Percentiles rank a stretch among this genome's conserved stretches.
Evolutionary conservation across 2,888 invertebrate genomes (phyloP).

Genomic region (Xestobium rufovillosum): DNA sequence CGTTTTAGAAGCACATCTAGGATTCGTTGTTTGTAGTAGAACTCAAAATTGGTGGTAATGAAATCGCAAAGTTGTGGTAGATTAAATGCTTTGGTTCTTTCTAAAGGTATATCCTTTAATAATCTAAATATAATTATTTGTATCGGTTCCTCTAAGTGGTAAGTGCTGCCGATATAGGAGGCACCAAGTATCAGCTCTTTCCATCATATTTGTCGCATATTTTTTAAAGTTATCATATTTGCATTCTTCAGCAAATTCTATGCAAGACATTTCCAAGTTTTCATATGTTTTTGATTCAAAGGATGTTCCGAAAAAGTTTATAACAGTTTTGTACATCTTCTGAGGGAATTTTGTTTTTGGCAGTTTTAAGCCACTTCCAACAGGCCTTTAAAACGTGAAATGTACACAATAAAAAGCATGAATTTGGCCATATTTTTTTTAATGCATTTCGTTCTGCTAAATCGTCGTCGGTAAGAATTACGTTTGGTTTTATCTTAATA

Average conservation of each 20-base stretch:
- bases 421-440: background rate
- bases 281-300: too few species aligned
- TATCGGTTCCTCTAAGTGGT: constrained; percentile 1
- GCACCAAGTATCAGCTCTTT: background rate
- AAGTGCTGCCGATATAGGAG: background rate
- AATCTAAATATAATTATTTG: constrained; percentile 1
- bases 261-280: background rate
- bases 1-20: background rate
- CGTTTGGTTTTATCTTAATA: background rate
- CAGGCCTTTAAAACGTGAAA: too few species aligned
- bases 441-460: background rate
- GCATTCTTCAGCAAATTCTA: background rate
- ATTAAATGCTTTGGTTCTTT: background rate
- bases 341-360: too few species aligned
- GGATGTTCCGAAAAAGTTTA: too few species aligned
- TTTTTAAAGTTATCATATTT: constrained; percentile 2
- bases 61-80: too few species aligned
- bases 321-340: too few species aligned
- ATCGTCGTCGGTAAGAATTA: constrained; percentile 2
- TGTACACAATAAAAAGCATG: constrained; percentile 1
- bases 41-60: constrained; percentile 1
- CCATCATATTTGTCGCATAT: background rate
- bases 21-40: constrained; percentile 1
- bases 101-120: too few species aligned
- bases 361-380: too few species aligned